Percentiles rank a stretch among this genome's conserved stretches.
These are phyloP conservation scores for Hepsetus odoe DNA, from an alignment of 2,113 vertebrate species.

Conservation along the genomic window DNA sequence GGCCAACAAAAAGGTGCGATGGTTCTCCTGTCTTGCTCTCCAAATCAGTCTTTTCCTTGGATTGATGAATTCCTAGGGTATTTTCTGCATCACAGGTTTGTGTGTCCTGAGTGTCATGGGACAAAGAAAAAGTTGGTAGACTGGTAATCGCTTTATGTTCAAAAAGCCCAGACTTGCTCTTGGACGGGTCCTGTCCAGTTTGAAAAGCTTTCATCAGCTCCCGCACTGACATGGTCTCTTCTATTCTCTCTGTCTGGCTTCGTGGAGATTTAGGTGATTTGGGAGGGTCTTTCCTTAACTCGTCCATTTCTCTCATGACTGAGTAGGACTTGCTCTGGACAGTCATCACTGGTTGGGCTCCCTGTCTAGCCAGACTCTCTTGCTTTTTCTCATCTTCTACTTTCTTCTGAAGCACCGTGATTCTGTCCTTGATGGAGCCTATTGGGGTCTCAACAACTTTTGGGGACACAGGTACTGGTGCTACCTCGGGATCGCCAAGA, in stretches of 20 bases:
- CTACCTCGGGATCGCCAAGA: conserved; percentile 62
- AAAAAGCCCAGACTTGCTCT: conserved; percentile 89
- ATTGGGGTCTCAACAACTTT: conserved; percentile 90
- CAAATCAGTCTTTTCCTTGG: conserved; percentile 17
- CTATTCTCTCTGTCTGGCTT: conserved; percentile 86
- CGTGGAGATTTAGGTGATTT: conserved; percentile 79
- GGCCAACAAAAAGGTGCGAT: conserved; percentile 3
- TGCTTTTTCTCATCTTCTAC: conserved; percentile 87
- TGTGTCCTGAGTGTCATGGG: conserved; percentile 3
- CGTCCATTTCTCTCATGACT: conserved; percentile 58
- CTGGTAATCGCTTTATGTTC: conserved; percentile 81
- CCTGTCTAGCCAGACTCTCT: conserved; percentile 69
- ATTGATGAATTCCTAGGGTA: conserved; percentile 37
- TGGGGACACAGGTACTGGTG: conserved; percentile 80
- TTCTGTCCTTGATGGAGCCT: conserved; percentile 94
- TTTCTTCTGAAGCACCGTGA: conserved; percentile 90
- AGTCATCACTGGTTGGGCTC: conserved; percentile 64
- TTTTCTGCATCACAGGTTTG: too few species aligned
- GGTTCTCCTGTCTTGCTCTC: conserved; percentile 18
- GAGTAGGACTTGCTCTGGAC: conserved; percentile 51
- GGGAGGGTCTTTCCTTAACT: conserved; percentile 71
- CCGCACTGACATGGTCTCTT: conserved; percentile 94
- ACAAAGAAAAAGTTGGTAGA: conserved; percentile 36
- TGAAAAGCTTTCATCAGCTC: conserved; percentile 97
- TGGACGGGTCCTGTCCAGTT: conserved; percentile 93